phyloP scores from a whole-genome alignment of 2,797 vertebrate species.

The Anabacerthia variegaticeps region DNA sequence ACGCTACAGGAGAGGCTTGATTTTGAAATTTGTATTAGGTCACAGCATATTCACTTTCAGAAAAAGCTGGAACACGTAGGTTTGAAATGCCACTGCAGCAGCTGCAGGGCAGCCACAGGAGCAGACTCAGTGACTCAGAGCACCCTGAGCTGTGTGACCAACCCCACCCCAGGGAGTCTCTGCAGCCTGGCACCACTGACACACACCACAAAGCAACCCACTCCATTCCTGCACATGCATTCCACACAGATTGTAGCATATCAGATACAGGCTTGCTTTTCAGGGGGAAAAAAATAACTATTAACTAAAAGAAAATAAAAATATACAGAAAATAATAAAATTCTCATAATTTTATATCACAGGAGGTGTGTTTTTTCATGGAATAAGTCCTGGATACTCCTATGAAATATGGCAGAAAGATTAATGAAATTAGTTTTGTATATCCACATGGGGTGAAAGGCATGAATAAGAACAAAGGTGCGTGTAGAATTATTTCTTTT shows the following conservation, averaged over 20 bases:
- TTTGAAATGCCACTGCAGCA: slow-evolving; percentile 10
- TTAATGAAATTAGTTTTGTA: neutral
- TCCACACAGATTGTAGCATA: neutral
- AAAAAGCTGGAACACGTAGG: neutral
- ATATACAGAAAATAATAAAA: neutral
- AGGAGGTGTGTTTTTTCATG: fast-evolving
- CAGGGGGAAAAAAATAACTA: fast-evolving
- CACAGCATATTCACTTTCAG: neutral
- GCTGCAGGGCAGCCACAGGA: neutral
- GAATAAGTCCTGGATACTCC: neutral
- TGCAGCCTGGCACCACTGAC: neutral
- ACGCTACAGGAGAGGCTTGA: neutral
- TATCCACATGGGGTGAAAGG: neutral
- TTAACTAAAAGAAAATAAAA: neutral
- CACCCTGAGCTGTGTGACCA: neutral
- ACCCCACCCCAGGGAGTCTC: neutral
- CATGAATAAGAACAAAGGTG: neutral
- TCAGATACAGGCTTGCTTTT: neutral
- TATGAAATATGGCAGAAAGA: neutral
- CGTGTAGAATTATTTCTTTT: neutral
- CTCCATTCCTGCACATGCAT: neutral
- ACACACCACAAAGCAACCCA: neutral
- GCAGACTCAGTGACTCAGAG: neutral
- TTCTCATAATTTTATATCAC: neutral
- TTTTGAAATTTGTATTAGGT: slow-evolving; percentile 12